Percentiles rank a stretch among this genome's conserved stretches.
Evolutionary conservation across 2,888 invertebrate species (phyloP).

Genomic region (Pristionchus exspectatus): DNA sequence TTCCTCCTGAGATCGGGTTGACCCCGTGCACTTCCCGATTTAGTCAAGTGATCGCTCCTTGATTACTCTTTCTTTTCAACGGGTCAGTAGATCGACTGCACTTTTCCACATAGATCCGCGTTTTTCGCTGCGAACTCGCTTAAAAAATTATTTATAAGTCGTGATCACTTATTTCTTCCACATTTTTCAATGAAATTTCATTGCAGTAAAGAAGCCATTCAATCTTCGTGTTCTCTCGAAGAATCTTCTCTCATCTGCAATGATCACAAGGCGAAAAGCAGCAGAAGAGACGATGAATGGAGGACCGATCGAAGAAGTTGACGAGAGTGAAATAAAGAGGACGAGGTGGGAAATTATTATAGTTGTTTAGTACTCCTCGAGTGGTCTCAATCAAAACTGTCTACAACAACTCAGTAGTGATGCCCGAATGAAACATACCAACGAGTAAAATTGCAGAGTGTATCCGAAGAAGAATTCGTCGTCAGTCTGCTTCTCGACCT

Average conservation of each 20-base stretch:
- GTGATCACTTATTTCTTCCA: not conserved
- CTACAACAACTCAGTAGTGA: not conserved
- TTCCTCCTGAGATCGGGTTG: constrained; percentile 6
- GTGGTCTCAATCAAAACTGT: too few species aligned
- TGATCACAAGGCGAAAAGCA: constrained; percentile 44
- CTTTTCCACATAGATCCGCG: not conserved
- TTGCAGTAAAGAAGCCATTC: not conserved
- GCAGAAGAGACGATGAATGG: not conserved
- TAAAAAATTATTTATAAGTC: not conserved
- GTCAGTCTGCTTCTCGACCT: constrained; percentile 13
- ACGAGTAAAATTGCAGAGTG: not conserved
- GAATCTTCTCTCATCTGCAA: not conserved
- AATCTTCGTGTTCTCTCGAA: constrained; percentile 8
- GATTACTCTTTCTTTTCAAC: not conserved
- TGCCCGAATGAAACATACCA: not conserved
- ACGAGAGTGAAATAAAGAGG: constrained; percentile 26
- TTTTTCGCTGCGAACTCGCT: not conserved
- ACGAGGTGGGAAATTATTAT: not conserved
- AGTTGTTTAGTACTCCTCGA: not conserved
- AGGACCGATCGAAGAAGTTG: constrained; percentile 17
- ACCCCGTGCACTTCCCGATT: constrained; percentile 33
- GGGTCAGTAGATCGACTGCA: constrained; percentile 26
- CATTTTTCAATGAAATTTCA: not conserved
- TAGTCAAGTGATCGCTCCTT: constrained; percentile 30
- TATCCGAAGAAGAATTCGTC: constrained; percentile 1